Evolutionary conservation across 2,888 invertebrate genomes (phyloP), one percentile per base, ranked within the genome.

Genomic region (Tetheella fluctuosa): DNA sequence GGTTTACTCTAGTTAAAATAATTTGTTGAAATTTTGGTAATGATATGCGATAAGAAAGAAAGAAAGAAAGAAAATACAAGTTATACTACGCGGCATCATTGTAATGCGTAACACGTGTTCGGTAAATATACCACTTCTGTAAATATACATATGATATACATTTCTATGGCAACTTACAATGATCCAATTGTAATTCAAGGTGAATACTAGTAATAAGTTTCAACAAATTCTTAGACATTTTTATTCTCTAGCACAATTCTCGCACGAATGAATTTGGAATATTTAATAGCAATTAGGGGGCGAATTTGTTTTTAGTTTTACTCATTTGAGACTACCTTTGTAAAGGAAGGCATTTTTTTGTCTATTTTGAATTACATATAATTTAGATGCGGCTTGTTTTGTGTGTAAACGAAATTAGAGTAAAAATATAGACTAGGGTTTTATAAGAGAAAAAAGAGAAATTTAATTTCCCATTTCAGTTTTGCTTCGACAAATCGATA

Each of bases 251-350:
- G 20, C 20, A 48, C n/a, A 20, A 48, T 48, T 48, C 20, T 10
- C 48, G 48, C 48, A 48, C 48, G 48, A 20, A 48, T 48, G 48
- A 48, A 48, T 48, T 20, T 20, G 17, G 48, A 48, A 48, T 48
- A 48, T 48, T 48, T 48, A 48, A 48, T 48, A 20, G 48, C 48
- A 48, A 48, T 48, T 48, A 48, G n/a, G n/a, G 20, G 20, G 0
- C 20, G 20, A 20, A n/a, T 48, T 48, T n/a, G 10, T 20, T 8
- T 48, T 20, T 48, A 20, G 20, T 48, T 48, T 48, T 48, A 48
- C 48, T 42, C n/a, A 20, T 48, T 48, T 20, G 48, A 20, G 42
- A 48, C 48, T 10, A 20, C 17, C 10, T 48, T 39, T 34, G 34
- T 42, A 8, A 7, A 42, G n/a, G 8, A 42, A 42, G 10, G 48